Percentiles rank a stretch among this genome's conserved stretches.
phyloP scores from a whole-genome alignment of 92 coral and sea anemone species.

The Phymanthus crucifer region DNA sequence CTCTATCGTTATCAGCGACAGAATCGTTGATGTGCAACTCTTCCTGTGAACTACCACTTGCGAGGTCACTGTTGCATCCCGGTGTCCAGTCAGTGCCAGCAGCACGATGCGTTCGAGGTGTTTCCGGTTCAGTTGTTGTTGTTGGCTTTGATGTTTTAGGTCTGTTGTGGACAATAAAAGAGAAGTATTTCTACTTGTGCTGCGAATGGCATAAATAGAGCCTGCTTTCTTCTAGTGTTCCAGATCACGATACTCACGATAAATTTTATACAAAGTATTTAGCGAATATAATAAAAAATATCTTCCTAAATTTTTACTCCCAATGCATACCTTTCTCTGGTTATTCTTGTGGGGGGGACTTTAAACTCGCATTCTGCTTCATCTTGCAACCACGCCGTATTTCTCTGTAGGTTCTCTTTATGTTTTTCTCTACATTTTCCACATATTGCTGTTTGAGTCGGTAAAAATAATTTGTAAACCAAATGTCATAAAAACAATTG shows the following conservation, averaged over 20 bases:
- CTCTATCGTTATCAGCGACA: not conserved
- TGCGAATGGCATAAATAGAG: too few species aligned
- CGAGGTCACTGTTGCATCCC: slow-evolving; percentile 21
- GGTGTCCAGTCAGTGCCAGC: slow-evolving; percentile 25
- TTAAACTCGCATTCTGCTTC: not conserved
- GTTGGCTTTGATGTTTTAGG: not conserved
- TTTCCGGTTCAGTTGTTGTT: not conserved
- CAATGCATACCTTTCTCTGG: not conserved
- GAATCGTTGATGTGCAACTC: not conserved
- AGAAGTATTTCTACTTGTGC: too few species aligned
- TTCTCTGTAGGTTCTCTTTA: not conserved
- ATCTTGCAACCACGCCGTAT: not conserved
- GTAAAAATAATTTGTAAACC: not conserved
- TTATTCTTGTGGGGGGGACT: not conserved
- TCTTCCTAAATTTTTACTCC: not conserved
- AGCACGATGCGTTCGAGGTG: not conserved
- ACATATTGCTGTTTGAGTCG: not conserved
- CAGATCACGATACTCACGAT: too few species aligned
- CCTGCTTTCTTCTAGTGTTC: too few species aligned
- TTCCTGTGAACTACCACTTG: slow-evolving; percentile 8
- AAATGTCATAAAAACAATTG: too few species aligned
- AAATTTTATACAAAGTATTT: too few species aligned
- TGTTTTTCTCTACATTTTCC: slow-evolving; percentile 17
- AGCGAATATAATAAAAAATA: not conserved
- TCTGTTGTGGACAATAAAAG: not conserved